These are phyloP conservation scores for Actias luna DNA, from an alignment of 2,888 invertebrate genomes.

Conservation along the genomic window DNA sequence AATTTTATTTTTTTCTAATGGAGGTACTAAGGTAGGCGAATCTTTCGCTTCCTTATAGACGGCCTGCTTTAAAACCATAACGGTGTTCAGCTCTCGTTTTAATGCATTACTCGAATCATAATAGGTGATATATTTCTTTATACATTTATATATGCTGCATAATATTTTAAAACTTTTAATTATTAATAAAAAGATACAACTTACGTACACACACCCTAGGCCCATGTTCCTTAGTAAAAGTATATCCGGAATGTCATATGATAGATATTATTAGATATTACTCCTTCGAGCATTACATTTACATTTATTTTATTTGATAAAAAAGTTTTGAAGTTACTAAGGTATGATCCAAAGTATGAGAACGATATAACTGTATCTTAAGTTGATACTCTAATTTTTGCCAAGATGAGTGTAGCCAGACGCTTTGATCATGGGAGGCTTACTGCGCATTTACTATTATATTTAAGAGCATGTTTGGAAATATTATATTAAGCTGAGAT, in stretches of 20 bases:
- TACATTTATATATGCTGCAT: constrained; percentile 14
- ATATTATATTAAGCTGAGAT: constrained; percentile 44
- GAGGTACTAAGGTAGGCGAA: constrained; percentile 43
- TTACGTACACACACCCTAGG: not conserved
- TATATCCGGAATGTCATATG: not conserved
- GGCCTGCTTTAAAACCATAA: constrained; percentile 50
- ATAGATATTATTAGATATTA: not conserved
- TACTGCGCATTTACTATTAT: constrained; percentile 73
- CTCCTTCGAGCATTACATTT: not conserved
- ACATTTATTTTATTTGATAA: constrained; percentile 31
- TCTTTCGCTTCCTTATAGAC: constrained; percentile 37
- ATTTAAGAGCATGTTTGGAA: constrained; percentile 60
- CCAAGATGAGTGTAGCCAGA: constrained; percentile 30
- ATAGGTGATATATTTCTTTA: constrained; percentile 24
- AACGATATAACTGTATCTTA: not conserved
- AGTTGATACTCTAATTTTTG: not conserved
- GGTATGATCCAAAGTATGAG: not conserved
- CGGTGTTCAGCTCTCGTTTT: constrained; percentile 72
- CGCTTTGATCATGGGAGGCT: constrained; percentile 71
- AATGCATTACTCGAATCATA: constrained; percentile 49
- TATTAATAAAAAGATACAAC: not conserved
- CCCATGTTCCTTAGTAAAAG: not conserved
- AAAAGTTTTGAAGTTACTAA: constrained; percentile 39
- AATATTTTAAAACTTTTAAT: constrained; percentile 27
- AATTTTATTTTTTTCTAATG: constrained; percentile 43